phyloP scores from a whole-genome alignment of 2,888 invertebrate species.

The Agrotis segetum region DNA sequence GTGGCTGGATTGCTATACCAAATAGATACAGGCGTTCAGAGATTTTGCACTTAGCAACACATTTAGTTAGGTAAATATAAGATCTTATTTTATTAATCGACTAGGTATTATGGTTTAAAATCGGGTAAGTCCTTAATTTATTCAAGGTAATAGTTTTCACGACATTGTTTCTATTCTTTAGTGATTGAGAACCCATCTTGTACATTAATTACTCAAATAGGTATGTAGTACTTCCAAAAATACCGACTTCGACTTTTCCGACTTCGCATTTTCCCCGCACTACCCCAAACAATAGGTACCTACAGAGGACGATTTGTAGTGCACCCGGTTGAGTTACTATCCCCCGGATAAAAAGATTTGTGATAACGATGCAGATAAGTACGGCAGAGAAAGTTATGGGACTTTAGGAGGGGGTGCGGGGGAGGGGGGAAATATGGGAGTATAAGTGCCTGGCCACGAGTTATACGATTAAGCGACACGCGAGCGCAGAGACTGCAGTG shows the following conservation, averaged over 20 bases:
- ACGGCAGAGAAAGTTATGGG: conserved; percentile 47
- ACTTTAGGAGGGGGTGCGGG: conserved; percentile 1
- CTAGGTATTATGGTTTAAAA: no score
- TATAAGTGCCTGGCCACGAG: not conserved
- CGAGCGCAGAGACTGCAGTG: not conserved
- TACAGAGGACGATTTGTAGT: conserved; percentile 66
- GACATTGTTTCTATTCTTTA: no score
- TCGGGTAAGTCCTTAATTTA: no score
- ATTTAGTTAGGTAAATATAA: no score
- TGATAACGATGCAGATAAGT: conserved; percentile 65
- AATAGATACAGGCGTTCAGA: no score
- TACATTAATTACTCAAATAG: no score
- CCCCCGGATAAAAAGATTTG: conserved; percentile 65
- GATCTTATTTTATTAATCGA: no score
- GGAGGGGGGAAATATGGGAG: conserved; percentile 17
- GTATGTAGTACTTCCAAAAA: not conserved
- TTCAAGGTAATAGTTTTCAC: no score
- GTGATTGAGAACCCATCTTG: no score
- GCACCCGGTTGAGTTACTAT: conserved; percentile 55
- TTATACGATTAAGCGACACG: not conserved
- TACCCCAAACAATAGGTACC: conserved; percentile 50
- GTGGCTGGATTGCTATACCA: no score
- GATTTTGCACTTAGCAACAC: no score
- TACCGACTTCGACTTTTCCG: not conserved
- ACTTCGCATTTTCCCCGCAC: conserved; percentile 38